Evolutionary conservation across 2,888 invertebrate genomes (phyloP).

Genomic region (Meta bourneti): DNA sequence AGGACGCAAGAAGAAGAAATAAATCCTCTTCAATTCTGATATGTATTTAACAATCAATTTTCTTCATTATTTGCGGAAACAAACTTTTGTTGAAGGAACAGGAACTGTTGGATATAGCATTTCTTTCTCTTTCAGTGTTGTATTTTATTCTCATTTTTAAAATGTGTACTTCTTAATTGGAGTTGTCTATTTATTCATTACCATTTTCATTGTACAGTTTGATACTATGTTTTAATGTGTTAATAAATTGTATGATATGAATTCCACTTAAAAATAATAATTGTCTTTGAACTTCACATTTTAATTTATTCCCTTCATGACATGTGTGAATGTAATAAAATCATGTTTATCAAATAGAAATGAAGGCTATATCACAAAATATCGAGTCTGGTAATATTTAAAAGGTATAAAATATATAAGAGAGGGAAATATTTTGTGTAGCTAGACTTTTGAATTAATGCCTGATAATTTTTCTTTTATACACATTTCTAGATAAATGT

Average conservation of each 20-base stretch:
- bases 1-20: conserved; percentile 79
- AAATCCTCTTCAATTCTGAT: neutral
- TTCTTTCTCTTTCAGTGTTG: conserved; percentile 22
- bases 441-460: too few relatives aligned
- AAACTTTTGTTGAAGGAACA: conserved; percentile 8
- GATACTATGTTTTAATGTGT: conserved; percentile 69
- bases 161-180: conserved; percentile 5
- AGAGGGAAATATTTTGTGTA: too few relatives aligned
- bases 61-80: neutral
- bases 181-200: conserved; percentile 43
- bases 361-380: too few relatives aligned
- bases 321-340: too few relatives aligned
- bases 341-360: too few relatives aligned
- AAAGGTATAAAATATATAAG: too few relatives aligned
- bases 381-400: too few relatives aligned
- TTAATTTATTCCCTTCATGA: too few relatives aligned
- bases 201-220: conserved; percentile 69
- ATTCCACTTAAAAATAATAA: neutral
- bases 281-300: too few relatives aligned
- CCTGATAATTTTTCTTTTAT: too few relatives aligned
- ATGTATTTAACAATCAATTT: conserved; percentile 1
- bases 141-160: conserved; percentile 49
- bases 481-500: too few relatives aligned
- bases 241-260: conserved; percentile 67
- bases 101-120: conserved; percentile 9